Conservation (phyloP, 2,888 invertebrate genomes). For the Mythimna albipuncta region DNA sequence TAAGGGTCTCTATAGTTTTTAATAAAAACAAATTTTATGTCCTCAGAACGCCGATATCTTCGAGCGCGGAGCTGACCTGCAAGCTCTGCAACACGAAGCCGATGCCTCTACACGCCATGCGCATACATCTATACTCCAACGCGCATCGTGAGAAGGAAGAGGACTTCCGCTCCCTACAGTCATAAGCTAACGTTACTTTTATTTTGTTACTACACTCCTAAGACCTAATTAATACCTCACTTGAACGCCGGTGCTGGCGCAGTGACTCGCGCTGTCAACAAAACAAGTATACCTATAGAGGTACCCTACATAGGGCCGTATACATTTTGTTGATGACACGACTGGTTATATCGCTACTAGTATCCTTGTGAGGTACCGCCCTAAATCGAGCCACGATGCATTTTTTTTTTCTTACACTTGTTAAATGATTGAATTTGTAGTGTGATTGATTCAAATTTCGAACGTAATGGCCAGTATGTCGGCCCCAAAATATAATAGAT, state of each 20-base stretch:
- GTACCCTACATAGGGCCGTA: too few species aligned
- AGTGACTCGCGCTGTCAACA: too few species aligned
- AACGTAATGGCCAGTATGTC: neutral
- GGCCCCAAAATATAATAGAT: too few species aligned
- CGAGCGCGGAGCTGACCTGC: slow-evolving; percentile 78
- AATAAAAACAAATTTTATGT: neutral
- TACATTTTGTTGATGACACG: too few species aligned
- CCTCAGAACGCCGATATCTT: slow-evolving; percentile 75
- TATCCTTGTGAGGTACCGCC: neutral
- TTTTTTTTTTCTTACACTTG: neutral
- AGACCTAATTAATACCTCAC: neutral
- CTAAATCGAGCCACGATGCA: neutral
- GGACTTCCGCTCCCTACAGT: slow-evolving; percentile 75
- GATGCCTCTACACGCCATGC: slow-evolving; percentile 84
- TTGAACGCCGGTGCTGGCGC: too few species aligned
- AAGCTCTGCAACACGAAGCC: slow-evolving; percentile 84
- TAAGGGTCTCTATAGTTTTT: neutral
- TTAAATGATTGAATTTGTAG: neutral
- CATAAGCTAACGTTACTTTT: slow-evolving; percentile 60
- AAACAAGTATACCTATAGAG: too few species aligned
- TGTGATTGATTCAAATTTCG: slow-evolving; percentile 1
- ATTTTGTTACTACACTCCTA: slow-evolving; percentile 6
- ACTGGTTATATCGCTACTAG: too few species aligned
- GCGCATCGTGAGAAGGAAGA: slow-evolving; percentile 85
- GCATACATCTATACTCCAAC: slow-evolving; percentile 87